These are phyloP conservation scores for Onychomys torridus DNA, from an alignment of 2,797 vertebrate species.

Conservation along the genomic window DNA sequence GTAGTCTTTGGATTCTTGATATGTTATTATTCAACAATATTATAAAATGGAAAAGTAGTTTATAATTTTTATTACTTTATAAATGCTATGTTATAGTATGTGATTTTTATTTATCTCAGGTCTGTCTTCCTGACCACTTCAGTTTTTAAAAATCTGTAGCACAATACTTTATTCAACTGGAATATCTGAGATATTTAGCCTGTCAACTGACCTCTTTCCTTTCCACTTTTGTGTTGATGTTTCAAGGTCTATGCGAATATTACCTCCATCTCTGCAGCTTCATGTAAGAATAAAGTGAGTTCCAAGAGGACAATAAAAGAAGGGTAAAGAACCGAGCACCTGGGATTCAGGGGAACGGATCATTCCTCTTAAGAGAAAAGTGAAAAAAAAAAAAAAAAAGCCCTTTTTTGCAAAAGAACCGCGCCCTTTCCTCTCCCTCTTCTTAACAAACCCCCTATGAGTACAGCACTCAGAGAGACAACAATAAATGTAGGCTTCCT, in stretches of 20 bases:
- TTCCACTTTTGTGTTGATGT: background rate
- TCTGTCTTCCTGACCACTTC: background rate
- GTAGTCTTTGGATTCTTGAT: conserved; percentile 52
- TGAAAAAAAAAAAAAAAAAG: conserved; percentile 29
- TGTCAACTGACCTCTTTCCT: conserved; percentile 24
- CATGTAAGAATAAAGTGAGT: conserved; percentile 65
- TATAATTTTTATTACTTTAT: background rate
- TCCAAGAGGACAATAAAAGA: conserved; percentile 69
- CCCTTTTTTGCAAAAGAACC: conserved; percentile 38
- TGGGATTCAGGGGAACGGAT: conserved; percentile 72
- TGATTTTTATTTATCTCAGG: background rate
- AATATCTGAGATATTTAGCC: conserved; percentile 19
- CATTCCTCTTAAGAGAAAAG: conserved; percentile 61
- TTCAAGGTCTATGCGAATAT: conserved; percentile 66
- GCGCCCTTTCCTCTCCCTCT: background rate
- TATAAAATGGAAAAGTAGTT: conserved; percentile 72
- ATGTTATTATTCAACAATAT: conserved; percentile 55
- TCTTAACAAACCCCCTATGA: conserved; percentile 66
- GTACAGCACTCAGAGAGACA: conserved; percentile 77
- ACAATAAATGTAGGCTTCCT: conserved; percentile 68
- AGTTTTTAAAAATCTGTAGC: background rate
- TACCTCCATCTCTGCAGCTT: conserved; percentile 28
- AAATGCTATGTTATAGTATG: conserved; percentile 23
- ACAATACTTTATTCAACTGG: background rate
- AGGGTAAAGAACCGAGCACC: conserved; percentile 65